Evolutionary conservation across 1,140 invertebrate genomes (phyloP).

Genomic region (Thaumetopoea pityocampa): DNA sequence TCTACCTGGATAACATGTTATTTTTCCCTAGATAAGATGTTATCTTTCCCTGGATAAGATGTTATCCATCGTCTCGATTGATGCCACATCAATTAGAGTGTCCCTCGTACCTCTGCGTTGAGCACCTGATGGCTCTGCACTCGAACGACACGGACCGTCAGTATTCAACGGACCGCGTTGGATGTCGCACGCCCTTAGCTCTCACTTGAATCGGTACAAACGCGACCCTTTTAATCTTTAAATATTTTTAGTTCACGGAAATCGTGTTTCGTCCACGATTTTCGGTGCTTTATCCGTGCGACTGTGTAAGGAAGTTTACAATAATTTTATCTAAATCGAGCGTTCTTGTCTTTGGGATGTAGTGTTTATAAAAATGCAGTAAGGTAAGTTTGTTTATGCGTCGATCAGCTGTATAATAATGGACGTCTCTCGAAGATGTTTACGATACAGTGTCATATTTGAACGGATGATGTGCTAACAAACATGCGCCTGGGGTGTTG

Average conservation of each 20-base stretch:
- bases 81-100: slow-evolving; percentile 33
- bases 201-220: slow-evolving; percentile 18
- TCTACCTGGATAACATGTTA: no score
- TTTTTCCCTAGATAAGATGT: slow-evolving; percentile 6
- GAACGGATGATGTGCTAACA: slow-evolving; percentile 3
- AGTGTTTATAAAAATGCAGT: slow-evolving; percentile 43
- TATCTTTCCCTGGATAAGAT: slow-evolving; percentile 2
- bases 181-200: slow-evolving; percentile 48
- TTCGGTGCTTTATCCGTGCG: slow-evolving; percentile 29
- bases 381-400: slow-evolving; percentile 57
- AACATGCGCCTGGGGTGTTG: slow-evolving; percentile 3
- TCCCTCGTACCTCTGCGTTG: slow-evolving; percentile 25
- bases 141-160: slow-evolving; percentile 33
- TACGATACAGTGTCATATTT: slow-evolving; percentile 17
- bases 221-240: slow-evolving; percentile 33
- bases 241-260: slow-evolving; percentile 54
- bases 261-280: slow-evolving; percentile 29
- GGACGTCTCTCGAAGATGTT: slow-evolving; percentile 11
- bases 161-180: slow-evolving; percentile 37
- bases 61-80: slow-evolving; percentile 15
- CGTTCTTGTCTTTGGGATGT: slow-evolving; percentile 34
- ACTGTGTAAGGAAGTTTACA: slow-evolving; percentile 37
- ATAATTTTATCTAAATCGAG: slow-evolving; percentile 22
- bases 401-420: slow-evolving; percentile 47
- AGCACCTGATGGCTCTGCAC: slow-evolving; percentile 34